Conservation (phyloP, 2,113 vertebrate species). For the Coryphaenoides rupestris region DNA sequence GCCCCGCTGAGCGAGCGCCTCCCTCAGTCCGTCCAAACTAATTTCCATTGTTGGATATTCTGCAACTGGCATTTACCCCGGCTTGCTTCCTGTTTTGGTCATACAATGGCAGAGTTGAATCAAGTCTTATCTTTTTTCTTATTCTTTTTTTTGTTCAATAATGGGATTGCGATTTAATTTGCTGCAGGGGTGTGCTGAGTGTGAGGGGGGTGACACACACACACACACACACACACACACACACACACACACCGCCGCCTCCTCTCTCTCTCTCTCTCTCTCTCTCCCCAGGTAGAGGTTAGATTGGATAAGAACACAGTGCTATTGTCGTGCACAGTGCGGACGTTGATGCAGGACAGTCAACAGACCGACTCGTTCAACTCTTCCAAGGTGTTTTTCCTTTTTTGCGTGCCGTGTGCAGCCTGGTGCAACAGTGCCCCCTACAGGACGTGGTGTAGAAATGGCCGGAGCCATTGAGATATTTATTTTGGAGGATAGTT, state of each 20-base stretch:
- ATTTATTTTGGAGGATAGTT: no score
- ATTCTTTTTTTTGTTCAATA: constrained; percentile 40
- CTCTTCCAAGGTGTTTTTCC: constrained; percentile 8
- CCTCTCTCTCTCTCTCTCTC: constrained; percentile 13
- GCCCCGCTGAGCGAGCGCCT: no score
- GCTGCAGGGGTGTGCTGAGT: constrained; percentile 27
- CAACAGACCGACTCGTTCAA: constrained; percentile 21
- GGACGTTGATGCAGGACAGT: constrained; percentile 51
- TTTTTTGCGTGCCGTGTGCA: constrained; percentile 5
- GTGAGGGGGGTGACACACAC: no score
- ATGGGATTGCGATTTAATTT: constrained; percentile 60
- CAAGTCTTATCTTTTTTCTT: constrained; percentile 41
- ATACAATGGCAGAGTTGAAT: constrained; percentile 45
- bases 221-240: no score
- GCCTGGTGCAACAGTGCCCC: constrained; percentile 69
- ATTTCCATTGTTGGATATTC: constrained; percentile 30
- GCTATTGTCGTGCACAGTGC: constrained; percentile 57
- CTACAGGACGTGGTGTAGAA: constrained; percentile 30
- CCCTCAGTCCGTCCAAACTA: no score
- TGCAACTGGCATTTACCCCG: constrained; percentile 42
- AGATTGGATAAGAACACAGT: constrained; percentile 59
- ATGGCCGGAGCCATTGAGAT: no score
- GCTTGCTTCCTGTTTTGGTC: constrained; percentile 56
- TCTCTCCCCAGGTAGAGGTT: constrained; percentile 51
- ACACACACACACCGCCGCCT: no score